Percentiles rank a stretch among this genome's conserved stretches.
Conservation (phyloP, 2,888 invertebrate genomes). For the Parelbella ahira region DNA sequence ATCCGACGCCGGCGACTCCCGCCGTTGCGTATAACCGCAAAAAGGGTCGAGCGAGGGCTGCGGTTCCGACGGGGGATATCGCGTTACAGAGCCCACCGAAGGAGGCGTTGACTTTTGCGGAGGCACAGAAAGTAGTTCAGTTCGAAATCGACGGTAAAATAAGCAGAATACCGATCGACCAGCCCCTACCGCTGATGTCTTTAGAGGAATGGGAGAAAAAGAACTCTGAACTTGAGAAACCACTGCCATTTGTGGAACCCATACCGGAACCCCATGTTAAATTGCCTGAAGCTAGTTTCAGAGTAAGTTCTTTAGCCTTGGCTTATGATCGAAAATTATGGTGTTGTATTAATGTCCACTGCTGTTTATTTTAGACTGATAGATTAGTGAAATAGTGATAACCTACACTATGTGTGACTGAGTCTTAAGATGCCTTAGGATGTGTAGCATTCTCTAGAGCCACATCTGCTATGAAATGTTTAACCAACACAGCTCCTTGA, state of each 20-base stretch:
- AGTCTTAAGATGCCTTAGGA: too few species aligned
- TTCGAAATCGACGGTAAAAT: slow-evolving; percentile 92
- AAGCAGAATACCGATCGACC: slow-evolving; percentile 83
- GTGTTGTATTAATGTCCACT: too few species aligned
- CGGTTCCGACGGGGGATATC: slow-evolving; percentile 80
- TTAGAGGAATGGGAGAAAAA: slow-evolving; percentile 83
- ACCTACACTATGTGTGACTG: too few species aligned
- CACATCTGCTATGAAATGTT: too few species aligned
- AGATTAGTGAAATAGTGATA: too few species aligned
- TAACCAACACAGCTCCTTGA: too few species aligned
- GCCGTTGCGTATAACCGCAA: slow-evolving; percentile 82
- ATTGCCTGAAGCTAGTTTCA: slow-evolving; percentile 70
- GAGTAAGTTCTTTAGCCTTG: slow-evolving; percentile 51
- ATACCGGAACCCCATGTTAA: slow-evolving; percentile 68
- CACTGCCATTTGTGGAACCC: slow-evolving; percentile 63
- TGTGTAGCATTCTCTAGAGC: too few species aligned
- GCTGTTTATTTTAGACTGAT: too few species aligned
- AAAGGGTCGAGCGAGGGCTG: slow-evolving; percentile 80
- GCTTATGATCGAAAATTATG: too few species aligned
- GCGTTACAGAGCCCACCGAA: slow-evolving; percentile 77
- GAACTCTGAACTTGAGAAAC: slow-evolving; percentile 69
- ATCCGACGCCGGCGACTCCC: slow-evolving; percentile 84
- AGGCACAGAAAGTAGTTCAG: slow-evolving; percentile 91
- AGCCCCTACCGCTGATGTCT: slow-evolving; percentile 85
- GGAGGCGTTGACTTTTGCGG: slow-evolving; percentile 89